Percentiles rank a stretch among this genome's conserved stretches.
Conservation (phyloP, 2,888 invertebrate genomes). For the Ichneumon xanthorius region DNA sequence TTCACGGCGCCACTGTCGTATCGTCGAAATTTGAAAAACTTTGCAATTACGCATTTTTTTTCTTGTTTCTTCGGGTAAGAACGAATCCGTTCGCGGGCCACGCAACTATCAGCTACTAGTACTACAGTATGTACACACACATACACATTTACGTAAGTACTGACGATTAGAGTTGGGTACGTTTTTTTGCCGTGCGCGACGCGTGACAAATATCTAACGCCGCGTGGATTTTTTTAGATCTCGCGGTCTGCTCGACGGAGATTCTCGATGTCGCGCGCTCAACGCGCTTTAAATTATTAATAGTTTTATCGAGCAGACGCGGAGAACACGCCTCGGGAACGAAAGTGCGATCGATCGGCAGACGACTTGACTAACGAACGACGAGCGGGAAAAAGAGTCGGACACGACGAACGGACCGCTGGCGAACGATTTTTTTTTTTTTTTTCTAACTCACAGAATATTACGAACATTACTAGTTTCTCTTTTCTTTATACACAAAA, state of each 20-base stretch:
- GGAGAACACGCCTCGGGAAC: conserved; percentile 59
- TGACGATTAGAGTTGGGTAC: conserved; percentile 46
- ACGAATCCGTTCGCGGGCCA: conserved; percentile 32
- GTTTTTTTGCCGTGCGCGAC: background rate
- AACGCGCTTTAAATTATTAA: conserved; percentile 31
- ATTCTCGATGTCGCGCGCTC: conserved; percentile 38
- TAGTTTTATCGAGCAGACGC: conserved; percentile 28
- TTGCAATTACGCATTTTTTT: conserved; percentile 1
- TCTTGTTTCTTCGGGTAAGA: background rate
- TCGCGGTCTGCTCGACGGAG: conserved; percentile 41
- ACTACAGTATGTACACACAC: conserved; percentile 43
- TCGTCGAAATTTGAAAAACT: background rate
- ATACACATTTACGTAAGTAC: conserved; percentile 57
- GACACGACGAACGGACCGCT: conserved; percentile 36
- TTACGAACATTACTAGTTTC: conserved; percentile 12
- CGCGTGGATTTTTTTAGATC: conserved; percentile 9
- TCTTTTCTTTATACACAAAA: conserved; percentile 34
- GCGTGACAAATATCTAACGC: conserved; percentile 16
- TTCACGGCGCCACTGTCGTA: conserved; percentile 13
- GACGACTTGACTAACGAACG: conserved; percentile 36
- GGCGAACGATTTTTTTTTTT: background rate
- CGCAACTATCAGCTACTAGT: conserved; percentile 55
- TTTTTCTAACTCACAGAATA: conserved; percentile 5
- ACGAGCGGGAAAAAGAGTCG: conserved; percentile 20
- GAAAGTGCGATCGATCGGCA: conserved; percentile 53